phyloP scores from a whole-genome alignment of 2,113 vertebrate species.

The Chroicocephalus ridibundus region DNA sequence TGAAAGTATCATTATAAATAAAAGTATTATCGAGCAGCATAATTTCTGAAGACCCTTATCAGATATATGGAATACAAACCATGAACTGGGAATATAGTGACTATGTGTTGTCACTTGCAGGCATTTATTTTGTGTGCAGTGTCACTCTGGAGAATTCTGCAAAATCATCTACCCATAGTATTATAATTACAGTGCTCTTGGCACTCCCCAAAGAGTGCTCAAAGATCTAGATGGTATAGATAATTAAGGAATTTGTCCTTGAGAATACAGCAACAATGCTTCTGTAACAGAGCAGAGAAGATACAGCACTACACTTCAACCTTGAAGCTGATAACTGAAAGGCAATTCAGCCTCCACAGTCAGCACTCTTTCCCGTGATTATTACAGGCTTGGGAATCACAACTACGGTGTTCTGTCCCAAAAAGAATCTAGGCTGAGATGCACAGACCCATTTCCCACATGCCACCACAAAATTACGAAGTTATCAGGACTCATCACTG shows the following conservation, averaged over 20 bases:
- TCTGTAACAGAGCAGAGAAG: not conserved
- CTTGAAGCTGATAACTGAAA: not conserved
- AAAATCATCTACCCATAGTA: not conserved
- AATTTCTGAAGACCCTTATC: not conserved
- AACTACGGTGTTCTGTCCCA: not conserved
- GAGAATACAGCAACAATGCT: not conserved
- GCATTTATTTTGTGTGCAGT: not conserved
- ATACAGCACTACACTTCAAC: not conserved
- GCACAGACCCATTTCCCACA: not conserved
- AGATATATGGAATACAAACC: not conserved
- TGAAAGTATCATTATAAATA: not conserved
- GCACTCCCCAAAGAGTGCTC: not conserved
- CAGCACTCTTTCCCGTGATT: not conserved
- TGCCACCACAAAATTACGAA: not conserved
- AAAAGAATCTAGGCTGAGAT: not conserved
- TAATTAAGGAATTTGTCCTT: conserved; percentile 8
- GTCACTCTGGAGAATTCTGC: not conserved
- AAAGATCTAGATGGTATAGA: not conserved
- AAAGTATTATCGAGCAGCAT: not conserved
- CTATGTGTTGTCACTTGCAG: not conserved
- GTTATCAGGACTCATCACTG: not conserved
- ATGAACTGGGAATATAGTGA: not conserved
- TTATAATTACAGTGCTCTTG: not conserved
- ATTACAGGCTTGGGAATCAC: not conserved
- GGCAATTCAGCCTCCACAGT: not conserved